Evolutionary conservation across 2,888 invertebrate genomes (phyloP), one percentile per base, ranked within the genome.

Genomic region (Lydus trimaculatus): DNA sequence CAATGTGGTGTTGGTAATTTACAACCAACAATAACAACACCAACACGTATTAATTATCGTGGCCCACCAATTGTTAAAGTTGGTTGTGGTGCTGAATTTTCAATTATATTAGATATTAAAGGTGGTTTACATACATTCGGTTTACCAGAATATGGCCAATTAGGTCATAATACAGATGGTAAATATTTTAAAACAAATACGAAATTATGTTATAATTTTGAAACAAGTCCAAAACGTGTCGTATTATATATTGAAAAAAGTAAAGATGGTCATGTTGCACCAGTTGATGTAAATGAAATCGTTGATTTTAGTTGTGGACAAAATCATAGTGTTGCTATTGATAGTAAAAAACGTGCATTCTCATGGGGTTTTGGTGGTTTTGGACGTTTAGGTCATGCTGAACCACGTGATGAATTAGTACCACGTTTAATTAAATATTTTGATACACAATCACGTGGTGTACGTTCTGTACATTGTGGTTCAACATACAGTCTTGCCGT

Each of bases 361-460:
- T 95, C 96, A 64, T 98, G 97, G 97, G 97, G 98, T 23, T 98
- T 97, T 84, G 97, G 97, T 13, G 98, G 97, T 0, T 95, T 97
- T 81, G 97, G 97, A 0, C 91, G 98, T 1, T 87, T 98, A 15
- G 98, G 97, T 0, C 97, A 98, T 86, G 93, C 96, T 8, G 97
- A 96, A 80, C 96, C 92, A 69, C 94, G 94, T 82, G 97, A 98
- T 85, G 97, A 98, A 85, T 88, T 94, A 85, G 94, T 85, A 28
- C 90, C 90, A 11, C 87, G 93, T n/a, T 87, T 96, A 64, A 92
- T 97, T 76, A 96, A 96, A 84, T 95, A 91, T 84, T 94, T 96
- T 83, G 96, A 97, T 76, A 90, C 92, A 0, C 94, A 94, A 75
- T 92, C 91, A 59, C 91, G 95, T 69, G 96, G 96, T 48, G 92